phyloP scores from a whole-genome alignment of 2,113 vertebrate species.

The Tretioscincus oriximinensis region DNA sequence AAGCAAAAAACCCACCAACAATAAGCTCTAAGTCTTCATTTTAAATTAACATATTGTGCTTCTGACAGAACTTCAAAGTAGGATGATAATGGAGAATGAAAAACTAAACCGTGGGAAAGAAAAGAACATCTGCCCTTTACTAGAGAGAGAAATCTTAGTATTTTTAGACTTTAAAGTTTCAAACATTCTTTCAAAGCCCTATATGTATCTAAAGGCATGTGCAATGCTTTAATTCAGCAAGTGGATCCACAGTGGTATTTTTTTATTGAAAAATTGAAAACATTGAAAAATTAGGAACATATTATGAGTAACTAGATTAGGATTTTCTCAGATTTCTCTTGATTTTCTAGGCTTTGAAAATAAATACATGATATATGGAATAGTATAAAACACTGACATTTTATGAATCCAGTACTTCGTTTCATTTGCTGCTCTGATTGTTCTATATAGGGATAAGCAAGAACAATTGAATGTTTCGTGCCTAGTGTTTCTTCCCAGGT shows the following conservation, averaged over 20 bases:
- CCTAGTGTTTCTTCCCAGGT: neutral
- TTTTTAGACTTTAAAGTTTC: slow-evolving; percentile 25
- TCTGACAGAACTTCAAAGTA: neutral
- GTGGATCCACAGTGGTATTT: neutral
- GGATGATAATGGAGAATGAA: neutral
- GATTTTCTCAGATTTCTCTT: neutral
- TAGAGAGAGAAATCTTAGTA: slow-evolving; percentile 5
- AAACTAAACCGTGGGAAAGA: slow-evolving; percentile 12
- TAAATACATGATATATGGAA: neutral
- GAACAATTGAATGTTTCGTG: neutral
- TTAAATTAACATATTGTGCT: neutral
- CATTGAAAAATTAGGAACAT: neutral
- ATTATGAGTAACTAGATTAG: neutral
- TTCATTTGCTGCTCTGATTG: neutral
- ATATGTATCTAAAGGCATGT: slow-evolving; percentile 2
- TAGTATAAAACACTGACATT: neutral
- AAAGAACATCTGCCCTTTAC: slow-evolving; percentile 12
- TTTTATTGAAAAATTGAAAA: no score
- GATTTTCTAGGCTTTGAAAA: neutral
- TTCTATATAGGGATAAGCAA: neutral
- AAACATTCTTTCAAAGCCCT: slow-evolving; percentile 10
- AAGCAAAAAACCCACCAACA: neutral
- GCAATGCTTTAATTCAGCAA: neutral
- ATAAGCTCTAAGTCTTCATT: neutral
- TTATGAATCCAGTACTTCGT: no score